Percentiles rank a stretch among this genome's conserved stretches.
Conservation (phyloP, 2,888 invertebrate species). For the Sesia bembeciformis region DNA sequence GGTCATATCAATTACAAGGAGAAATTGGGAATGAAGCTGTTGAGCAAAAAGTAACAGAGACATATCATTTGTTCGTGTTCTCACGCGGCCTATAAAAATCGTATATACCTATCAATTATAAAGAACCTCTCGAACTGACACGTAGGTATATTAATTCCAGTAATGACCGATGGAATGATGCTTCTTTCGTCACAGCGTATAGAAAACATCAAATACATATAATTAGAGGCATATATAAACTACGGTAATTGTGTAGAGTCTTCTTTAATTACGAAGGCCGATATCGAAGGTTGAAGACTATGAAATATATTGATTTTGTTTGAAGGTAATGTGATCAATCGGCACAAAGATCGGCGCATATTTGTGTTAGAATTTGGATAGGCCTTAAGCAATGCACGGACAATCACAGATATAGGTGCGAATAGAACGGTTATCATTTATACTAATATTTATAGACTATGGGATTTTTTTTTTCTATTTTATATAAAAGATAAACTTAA, state of each 20-base stretch:
- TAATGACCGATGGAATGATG: conserved; percentile 63
- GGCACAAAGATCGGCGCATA: conserved; percentile 8
- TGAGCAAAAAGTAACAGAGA: conserved; percentile 50
- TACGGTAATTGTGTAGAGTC: conserved; percentile 66
- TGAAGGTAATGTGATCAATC: conserved; percentile 18
- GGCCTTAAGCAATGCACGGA: not conserved
- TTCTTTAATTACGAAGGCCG: conserved; percentile 69
- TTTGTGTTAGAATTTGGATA: conserved; percentile 8
- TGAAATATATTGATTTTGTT: conserved; percentile 33
- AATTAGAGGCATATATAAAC: conserved; percentile 70
- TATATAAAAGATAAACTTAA: too few relatives aligned
- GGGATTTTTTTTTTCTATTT: too few relatives aligned
- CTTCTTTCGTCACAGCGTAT: conserved; percentile 69
- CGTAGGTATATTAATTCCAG: conserved; percentile 72
- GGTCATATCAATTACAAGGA: conserved; percentile 43
- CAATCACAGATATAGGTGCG: too few relatives aligned
- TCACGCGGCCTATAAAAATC: conserved; percentile 66
- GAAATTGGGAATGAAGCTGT: conserved; percentile 37
- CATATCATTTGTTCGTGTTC: conserved; percentile 61
- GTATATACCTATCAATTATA: conserved; percentile 49
- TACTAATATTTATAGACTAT: too few relatives aligned
- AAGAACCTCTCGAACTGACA: conserved; percentile 66
- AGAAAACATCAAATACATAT: conserved; percentile 71
- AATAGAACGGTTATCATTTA: too few relatives aligned
- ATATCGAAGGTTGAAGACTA: conserved; percentile 44